These are phyloP conservation scores for Galago senegalensis DNA, from an alignment of 2,797 vertebrate genomes.

Conservation along the genomic window DNA sequence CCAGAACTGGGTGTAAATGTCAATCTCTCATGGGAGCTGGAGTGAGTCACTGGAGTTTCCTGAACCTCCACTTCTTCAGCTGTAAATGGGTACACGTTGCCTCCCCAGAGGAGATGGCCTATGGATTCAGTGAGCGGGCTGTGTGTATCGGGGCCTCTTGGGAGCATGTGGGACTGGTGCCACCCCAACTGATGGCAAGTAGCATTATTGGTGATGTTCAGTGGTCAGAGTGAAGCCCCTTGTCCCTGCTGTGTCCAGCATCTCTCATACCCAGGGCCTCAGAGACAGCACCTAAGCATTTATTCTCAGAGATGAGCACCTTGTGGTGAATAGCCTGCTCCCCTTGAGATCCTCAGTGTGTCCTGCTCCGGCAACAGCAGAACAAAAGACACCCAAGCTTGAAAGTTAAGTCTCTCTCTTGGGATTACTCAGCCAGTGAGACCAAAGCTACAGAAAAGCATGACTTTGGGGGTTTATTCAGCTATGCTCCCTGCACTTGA, in stretches of 20 bases:
- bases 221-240: no score
- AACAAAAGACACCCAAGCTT: not conserved
- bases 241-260: fast-evolving
- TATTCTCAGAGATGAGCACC: not conserved
- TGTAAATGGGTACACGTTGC: fast-evolving
- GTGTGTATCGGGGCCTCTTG: fast-evolving
- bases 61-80: not conserved
- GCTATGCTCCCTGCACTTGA: not conserved
- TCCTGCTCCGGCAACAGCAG: not conserved
- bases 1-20: not conserved
- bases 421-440: not conserved
- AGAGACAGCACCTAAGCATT: fast-evolving
- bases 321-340: not conserved
- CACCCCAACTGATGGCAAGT: fast-evolving
- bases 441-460: fast-evolving
- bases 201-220: no score
- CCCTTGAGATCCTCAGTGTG: not conserved
- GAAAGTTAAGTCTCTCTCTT: not conserved
- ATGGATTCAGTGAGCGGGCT: fast-evolving
- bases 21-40: not conserved
- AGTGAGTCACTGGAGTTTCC: not conserved
- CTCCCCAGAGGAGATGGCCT: not conserved
- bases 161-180: not conserved
- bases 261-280: fast-evolving
- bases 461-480: not conserved